Percentiles rank a stretch among this genome's conserved stretches.
These are phyloP conservation scores for Tachina grossa DNA, from an alignment of 2,888 invertebrate genomes.

Conservation along the genomic window DNA sequence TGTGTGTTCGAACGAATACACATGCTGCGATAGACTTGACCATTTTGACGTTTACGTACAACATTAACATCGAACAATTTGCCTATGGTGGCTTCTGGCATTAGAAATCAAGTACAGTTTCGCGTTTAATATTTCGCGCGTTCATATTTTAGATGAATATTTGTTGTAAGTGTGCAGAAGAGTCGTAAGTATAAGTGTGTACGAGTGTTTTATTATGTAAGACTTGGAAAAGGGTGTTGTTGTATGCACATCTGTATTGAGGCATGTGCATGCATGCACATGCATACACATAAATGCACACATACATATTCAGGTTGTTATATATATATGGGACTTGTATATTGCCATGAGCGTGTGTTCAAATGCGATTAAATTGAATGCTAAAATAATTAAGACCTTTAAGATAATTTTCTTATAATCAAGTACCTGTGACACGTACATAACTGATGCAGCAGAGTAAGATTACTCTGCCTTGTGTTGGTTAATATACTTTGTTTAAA, in stretches of 20 bases:
- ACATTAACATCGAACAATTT: slow-evolving; percentile 47
- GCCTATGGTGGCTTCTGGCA: slow-evolving; percentile 69
- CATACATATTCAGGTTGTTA: neutral
- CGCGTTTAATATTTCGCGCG: slow-evolving; percentile 76
- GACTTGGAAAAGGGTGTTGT: slow-evolving; percentile 47
- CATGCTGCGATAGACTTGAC: slow-evolving; percentile 76
- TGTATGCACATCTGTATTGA: slow-evolving; percentile 41
- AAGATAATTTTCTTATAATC: neutral
- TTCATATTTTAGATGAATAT: slow-evolving; percentile 71
- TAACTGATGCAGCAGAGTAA: neutral
- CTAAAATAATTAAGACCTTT: slow-evolving; percentile 11
- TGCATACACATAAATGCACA: neutral
- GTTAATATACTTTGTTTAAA: too few species aligned
- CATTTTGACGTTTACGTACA: slow-evolving; percentile 56
- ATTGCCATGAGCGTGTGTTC: slow-evolving; percentile 23
- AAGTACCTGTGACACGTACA: neutral
- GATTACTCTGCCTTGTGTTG: too few species aligned
- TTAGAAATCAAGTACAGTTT: slow-evolving; percentile 74
- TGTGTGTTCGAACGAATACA: slow-evolving; percentile 72
- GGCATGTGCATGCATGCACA: neutral
- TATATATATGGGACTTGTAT: neutral
- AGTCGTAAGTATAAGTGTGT: slow-evolving; percentile 31
- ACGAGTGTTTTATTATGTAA: slow-evolving; percentile 19
- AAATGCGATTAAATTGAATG: neutral
- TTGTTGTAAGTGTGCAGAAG: slow-evolving; percentile 31